Percentiles rank a stretch among this genome's conserved stretches.
Conservation (phyloP, 2,888 invertebrate species). For the Trichogramma dendrolimi region DNA sequence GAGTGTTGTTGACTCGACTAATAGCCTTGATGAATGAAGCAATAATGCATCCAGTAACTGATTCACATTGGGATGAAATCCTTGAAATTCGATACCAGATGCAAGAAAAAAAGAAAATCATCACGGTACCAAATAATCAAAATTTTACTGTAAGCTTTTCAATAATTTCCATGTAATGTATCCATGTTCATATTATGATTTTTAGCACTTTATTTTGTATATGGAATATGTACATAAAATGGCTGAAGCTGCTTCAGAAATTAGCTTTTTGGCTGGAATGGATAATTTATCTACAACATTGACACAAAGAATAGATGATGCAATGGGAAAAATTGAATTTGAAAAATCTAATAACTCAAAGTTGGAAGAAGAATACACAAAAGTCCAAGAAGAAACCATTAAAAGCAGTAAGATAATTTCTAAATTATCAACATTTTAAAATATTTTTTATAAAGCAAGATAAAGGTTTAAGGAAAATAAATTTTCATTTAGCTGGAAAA, state of each 20-base stretch:
- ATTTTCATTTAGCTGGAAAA: background rate
- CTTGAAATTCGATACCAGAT: constrained; percentile 39
- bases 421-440: background rate
- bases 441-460: constrained; percentile 5
- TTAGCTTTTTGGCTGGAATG: constrained; percentile 45
- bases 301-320: constrained; percentile 45
- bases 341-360: constrained; percentile 35
- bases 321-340: constrained; percentile 37
- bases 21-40: constrained; percentile 43
- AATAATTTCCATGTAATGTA: constrained; percentile 7
- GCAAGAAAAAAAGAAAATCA: constrained; percentile 40
- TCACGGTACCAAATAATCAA: constrained; percentile 35
- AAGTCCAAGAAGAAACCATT: constrained; percentile 41
- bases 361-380: constrained; percentile 41
- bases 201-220: constrained; percentile 41
- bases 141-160: background rate
- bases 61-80: constrained; percentile 44
- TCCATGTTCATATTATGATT: constrained; percentile 9
- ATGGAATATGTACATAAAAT: constrained; percentile 47
- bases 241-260: constrained; percentile 43
- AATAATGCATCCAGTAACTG: constrained; percentile 36
- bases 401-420: constrained; percentile 29
- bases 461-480: background rate
- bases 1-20: constrained; percentile 37
- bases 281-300: constrained; percentile 44